Evolutionary conservation across 2,888 invertebrate species (phyloP), one percentile per base, ranked within the genome.

Genomic region (Quadriops clusia): DNA sequence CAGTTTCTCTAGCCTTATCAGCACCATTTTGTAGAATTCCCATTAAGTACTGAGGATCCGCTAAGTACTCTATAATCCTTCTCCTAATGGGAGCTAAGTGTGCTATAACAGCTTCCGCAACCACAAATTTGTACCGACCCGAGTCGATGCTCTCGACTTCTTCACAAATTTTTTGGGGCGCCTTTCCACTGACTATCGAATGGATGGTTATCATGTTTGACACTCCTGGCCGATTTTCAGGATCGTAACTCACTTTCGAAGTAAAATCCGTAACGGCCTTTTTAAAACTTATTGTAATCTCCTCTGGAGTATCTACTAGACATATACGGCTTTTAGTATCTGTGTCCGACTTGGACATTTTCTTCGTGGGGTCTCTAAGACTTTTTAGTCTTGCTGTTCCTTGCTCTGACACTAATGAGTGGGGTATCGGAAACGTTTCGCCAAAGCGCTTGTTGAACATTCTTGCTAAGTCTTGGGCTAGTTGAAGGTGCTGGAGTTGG

Each of bases 261-360:
- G 70, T 82, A 48, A 74, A 84, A 61, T 98, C 98, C 0, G 94
- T 94, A 4, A 94, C 68, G 0, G 97, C 80, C 61, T 89, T 91
- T 50, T 79, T 83, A 9, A 93, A 61, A 58, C 86, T 89, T 21
- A 68, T 68, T 1, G 63, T 42, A 30, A 91, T 74, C 8, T 62
- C 60, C 22, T 83, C 79, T 0, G 79, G 71, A 5, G 69, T 55
- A 53, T 97, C 95, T 3, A 69, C 73, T 17, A 98, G 58, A 44
- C 79, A 72, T 36, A 98, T 81, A 31, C 86, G 69, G 40, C 84
- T 78, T 50, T 75, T 80, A 0, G 70, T 57, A 61, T 89, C 81
- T 0, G 66, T 53, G 51, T 90, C 86, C 0, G 97, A 97, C 64
- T 98, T 99, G 7, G 97, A 97, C 98, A 99, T 98, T 67, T 98